Percentiles rank a stretch among this genome's conserved stretches.
phyloP scores from a whole-genome alignment of 2,797 vertebrate genomes.

The Amphiprion clarkii region DNA sequence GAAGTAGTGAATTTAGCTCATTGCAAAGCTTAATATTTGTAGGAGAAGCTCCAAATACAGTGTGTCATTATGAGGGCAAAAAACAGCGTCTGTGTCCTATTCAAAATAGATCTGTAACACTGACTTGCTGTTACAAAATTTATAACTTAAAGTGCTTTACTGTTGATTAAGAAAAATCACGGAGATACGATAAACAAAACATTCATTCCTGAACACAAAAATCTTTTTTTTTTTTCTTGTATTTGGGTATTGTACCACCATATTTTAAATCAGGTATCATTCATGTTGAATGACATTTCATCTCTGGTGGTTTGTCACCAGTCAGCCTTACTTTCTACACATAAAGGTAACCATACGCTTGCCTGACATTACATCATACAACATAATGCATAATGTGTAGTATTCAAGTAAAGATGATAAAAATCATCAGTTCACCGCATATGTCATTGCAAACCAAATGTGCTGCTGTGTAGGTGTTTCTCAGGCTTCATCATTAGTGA shows the following conservation, averaged over 20 bases:
- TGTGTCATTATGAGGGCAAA: constrained; percentile 10
- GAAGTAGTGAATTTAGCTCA: not conserved
- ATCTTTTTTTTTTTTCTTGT: constrained; percentile 10
- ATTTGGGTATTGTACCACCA: constrained; percentile 41
- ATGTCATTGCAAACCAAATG: constrained; percentile 51
- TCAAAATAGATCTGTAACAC: constrained; percentile 38
- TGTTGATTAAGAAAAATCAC: constrained; percentile 28
- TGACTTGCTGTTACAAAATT: constrained; percentile 34
- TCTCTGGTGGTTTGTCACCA: constrained; percentile 64
- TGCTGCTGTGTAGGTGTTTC: constrained; percentile 41
- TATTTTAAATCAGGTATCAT: constrained; percentile 63
- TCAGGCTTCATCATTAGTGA: constrained; percentile 18
- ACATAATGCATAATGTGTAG: constrained; percentile 10
- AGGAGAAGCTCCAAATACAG: constrained; percentile 10
- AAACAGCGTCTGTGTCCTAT: constrained; percentile 40
- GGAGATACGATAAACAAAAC: constrained; percentile 23
- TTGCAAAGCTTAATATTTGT: not conserved
- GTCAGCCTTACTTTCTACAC: constrained; percentile 58
- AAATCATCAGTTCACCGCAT: constrained; percentile 15
- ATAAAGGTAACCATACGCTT: constrained; percentile 22
- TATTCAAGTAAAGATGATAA: constrained; percentile 6
- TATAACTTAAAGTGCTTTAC: constrained; percentile 53
- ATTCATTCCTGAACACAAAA: constrained; percentile 43
- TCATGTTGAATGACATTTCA: constrained; percentile 75
- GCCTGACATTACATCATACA: constrained; percentile 27